Conservation (phyloP, 2,888 invertebrate species). For the Ophioninae sp. region DNA sequence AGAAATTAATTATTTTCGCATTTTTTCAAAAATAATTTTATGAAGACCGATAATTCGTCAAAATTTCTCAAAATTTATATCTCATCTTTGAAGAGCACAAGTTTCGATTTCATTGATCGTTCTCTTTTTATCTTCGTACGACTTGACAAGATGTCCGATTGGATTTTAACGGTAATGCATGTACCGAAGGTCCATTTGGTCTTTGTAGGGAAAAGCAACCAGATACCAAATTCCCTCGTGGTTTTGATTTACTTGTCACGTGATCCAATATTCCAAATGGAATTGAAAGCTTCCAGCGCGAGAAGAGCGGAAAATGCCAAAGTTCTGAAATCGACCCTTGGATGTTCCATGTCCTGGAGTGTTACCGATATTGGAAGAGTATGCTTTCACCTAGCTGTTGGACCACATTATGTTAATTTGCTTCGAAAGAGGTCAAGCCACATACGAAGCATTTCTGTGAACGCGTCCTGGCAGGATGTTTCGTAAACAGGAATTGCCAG, state of each 20-base stretch:
- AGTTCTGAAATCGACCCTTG: constrained; percentile 23
- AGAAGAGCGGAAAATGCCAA: background rate
- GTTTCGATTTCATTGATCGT: too few species aligned
- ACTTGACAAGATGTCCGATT: background rate
- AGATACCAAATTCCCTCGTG: constrained; percentile 48
- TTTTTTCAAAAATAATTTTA: too few species aligned
- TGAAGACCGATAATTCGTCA: too few species aligned
- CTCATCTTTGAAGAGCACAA: too few species aligned
- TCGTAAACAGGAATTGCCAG: background rate
- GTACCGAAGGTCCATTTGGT: background rate
- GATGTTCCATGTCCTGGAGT: constrained; percentile 8
- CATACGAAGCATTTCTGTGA: background rate
- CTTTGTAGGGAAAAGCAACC: constrained; percentile 13
- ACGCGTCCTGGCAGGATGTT: background rate
- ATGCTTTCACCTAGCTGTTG: background rate
- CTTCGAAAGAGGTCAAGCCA: background rate
- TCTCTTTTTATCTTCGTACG: too few species aligned
- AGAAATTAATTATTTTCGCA: too few species aligned
- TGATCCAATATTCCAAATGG: background rate
- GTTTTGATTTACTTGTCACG: constrained; percentile 44
- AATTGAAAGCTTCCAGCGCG: constrained; percentile 7
- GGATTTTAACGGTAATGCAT: constrained; percentile 1
- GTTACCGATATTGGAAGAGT: background rate
- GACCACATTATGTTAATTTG: constrained; percentile 22
- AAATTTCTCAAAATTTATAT: too few species aligned